Base-by-base conservation (phyloP, 2,888 invertebrate genomes). In the Orthosia gothica region DNA sequence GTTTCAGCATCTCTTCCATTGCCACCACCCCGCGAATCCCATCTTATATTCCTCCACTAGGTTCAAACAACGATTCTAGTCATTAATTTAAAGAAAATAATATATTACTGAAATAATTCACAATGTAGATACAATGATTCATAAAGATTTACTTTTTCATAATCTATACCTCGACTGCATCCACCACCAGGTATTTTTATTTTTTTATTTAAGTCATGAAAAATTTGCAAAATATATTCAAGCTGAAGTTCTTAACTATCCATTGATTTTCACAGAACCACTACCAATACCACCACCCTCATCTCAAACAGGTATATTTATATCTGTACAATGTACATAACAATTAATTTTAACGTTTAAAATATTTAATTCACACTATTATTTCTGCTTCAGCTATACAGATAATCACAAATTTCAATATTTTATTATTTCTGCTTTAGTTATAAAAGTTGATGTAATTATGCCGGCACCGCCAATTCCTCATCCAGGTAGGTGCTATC, bases 1-100 rank as follows among this genome's bases (percentile, higher is more conserved):
- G 26, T 79, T 79, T 68, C 57, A 80, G 79, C 63, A 18, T 49
- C 59, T 70, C 32, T 67, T 67, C 67, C 66, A 23, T 54, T 58
- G 45, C 58, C 74, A 62, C 52, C 57, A 49, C 63, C 55, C 49
- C 63, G 74, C 64, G 50, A 49, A 23, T 55, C 40, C 23, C 26
- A 52, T 45, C 65, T 52, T 55, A 63, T 18, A 32, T 57, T 23
- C 20, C 18, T 26, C 15, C 40, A 32, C 63, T 57, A 57, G 74
- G 49, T 74, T 74, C 16, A 55, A 68, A 32, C n/a, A 20, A 50
- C 3, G 11, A 32, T 50, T 20, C 1, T 5, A 9, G 18, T 20
- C 0, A 18, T 49, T 23, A 1, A 9, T 49, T 32, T 16, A 4
- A 47, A 52, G 11, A n/a, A n/a, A 26, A 23, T 20, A 0, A 5